A percentile compares a stretch with the other conserved stretches of the same genome.
These are phyloP conservation scores for Fukomys damarensis DNA, from an alignment of 2,113 vertebrate species.

Conservation along the genomic window DNA sequence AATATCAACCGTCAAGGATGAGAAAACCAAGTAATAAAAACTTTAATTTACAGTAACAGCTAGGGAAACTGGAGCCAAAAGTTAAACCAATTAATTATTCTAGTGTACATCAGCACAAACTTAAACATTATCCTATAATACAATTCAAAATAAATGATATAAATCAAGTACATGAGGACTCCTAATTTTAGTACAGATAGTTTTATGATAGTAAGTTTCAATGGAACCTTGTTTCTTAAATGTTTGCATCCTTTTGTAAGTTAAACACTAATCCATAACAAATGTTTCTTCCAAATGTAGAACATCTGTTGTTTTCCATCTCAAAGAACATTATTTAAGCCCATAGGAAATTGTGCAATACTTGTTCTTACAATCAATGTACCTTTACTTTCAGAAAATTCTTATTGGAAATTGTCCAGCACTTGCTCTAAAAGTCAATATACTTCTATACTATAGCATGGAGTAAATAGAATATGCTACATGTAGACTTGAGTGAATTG, in stretches of 20 bases:
- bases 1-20: background rate
- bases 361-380: background rate
- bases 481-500: background rate
- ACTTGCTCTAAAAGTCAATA: background rate
- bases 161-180: background rate
- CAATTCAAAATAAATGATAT: background rate
- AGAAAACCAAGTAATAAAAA: background rate
- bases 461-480: background rate
- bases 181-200: background rate
- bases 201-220: background rate
- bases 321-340: constrained; percentile 11
- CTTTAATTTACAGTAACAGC: background rate
- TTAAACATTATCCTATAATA: background rate
- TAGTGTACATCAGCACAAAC: background rate
- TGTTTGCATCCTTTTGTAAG: background rate
- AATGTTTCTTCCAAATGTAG: background rate
- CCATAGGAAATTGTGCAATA: background rate
- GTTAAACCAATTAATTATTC: background rate
- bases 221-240: background rate
- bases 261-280: background rate
- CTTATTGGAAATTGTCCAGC: background rate
- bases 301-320: background rate
- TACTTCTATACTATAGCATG: background rate
- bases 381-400: background rate
- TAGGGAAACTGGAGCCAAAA: background rate